A percentile compares a stretch with the other conserved stretches of the same genome.
These are phyloP conservation scores for Drosophila pseudoananassae DNA, from an alignment of 1,140 invertebrate genomes.

Conservation along the genomic window DNA sequence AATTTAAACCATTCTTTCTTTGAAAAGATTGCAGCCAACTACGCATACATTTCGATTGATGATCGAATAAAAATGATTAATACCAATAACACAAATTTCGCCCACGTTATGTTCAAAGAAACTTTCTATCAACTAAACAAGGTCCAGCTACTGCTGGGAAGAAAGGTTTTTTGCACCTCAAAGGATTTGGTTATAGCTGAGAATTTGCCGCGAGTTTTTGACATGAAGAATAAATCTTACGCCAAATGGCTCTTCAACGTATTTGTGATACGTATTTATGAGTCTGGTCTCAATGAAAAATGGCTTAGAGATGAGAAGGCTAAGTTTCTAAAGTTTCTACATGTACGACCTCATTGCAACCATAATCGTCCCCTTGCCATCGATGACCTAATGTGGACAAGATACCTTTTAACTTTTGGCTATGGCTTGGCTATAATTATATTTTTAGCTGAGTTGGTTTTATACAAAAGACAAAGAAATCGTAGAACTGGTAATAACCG, in stretches of 20 bases:
- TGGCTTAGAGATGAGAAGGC: neutral
- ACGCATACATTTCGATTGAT: neutral
- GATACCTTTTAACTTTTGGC: neutral
- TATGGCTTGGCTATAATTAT: neutral
- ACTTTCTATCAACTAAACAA: neutral
- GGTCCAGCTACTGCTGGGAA: neutral
- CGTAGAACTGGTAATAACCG: too few relatives aligned
- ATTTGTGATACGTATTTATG: neutral
- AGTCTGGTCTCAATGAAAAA: neutral
- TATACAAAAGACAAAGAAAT: neutral
- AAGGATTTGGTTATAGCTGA: neutral
- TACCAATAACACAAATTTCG: neutral
- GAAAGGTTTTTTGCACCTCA: neutral
- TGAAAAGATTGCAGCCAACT: neutral
- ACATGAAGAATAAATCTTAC: neutral
- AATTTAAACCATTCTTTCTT: neutral
- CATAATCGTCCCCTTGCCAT: neutral
- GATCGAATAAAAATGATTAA: neutral
- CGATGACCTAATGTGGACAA: neutral
- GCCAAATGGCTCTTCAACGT: neutral
- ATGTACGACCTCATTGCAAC: neutral
- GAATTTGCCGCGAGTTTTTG: neutral
- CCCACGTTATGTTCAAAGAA: neutral
- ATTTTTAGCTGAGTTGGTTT: neutral
- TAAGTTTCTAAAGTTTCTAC: neutral